A percentile compares a stretch with the other conserved stretches of the same genome.
Conservation (phyloP, 1,140 invertebrate species). For the Ceratoteleas bidentatus region DNA sequence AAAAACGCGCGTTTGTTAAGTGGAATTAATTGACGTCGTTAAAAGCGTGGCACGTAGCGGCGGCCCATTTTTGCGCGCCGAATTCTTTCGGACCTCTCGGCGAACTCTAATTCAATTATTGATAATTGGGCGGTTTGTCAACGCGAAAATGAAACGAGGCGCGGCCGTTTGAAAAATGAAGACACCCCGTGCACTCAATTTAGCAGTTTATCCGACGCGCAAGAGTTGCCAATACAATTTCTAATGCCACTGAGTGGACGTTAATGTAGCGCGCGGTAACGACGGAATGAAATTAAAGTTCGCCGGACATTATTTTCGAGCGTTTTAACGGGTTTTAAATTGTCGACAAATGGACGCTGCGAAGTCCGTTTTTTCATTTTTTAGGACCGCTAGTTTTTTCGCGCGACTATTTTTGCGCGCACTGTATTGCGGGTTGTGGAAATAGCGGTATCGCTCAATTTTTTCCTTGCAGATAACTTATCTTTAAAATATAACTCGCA, state of each 20-base stretch:
- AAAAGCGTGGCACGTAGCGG: slow-evolving; percentile 42
- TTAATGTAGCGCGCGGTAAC: no score
- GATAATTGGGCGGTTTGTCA: slow-evolving; percentile 58
- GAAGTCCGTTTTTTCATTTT: neutral
- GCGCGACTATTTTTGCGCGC: no score
- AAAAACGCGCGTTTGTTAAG: slow-evolving; percentile 45
- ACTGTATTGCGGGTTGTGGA: no score
- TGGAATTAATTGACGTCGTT: slow-evolving; percentile 54
- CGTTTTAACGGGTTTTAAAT: no score
- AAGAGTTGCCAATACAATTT: neutral
- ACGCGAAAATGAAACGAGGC: slow-evolving; percentile 33
- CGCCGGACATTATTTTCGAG: no score
- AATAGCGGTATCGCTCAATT: no score
- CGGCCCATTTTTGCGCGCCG: slow-evolving; percentile 31
- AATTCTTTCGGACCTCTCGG: slow-evolving; percentile 34
- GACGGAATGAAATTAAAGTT: no score
- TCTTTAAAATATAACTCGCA: no score
- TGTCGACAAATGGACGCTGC: no score
- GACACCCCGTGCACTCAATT: slow-evolving; percentile 3
- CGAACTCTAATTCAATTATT: slow-evolving; percentile 54
- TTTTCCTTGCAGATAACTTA: no score
- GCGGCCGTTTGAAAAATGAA: slow-evolving; percentile 10
- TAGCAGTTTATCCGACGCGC: slow-evolving; percentile 9
- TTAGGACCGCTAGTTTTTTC: no score
- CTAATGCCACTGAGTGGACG: no score